Percentiles rank a stretch among this genome's conserved stretches.
phyloP scores from a whole-genome alignment of 2,888 invertebrate genomes.

The Heterodera filipjevi region DNA sequence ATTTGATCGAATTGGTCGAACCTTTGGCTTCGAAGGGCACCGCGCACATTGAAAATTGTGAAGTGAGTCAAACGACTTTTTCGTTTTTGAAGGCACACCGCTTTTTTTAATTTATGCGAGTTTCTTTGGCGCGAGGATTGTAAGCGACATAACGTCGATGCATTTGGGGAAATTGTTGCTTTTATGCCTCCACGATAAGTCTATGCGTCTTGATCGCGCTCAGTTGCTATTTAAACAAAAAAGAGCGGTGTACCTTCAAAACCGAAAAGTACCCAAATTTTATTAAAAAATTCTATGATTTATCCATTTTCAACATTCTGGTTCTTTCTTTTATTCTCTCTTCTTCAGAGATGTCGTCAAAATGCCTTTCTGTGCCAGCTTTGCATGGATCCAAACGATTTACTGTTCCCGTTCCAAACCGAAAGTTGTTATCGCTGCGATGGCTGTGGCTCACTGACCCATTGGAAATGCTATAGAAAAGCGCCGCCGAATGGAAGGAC shows the following conservation, averaged over 20 bases:
- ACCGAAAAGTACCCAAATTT: too few relatives aligned
- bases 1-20: constrained; percentile 47
- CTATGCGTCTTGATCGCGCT: too few relatives aligned
- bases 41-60: constrained; percentile 43
- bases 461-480: constrained; percentile 43
- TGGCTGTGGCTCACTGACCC: constrained; percentile 50
- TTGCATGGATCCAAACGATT: constrained; percentile 47
- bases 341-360: constrained; percentile 44
- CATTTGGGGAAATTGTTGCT: too few relatives aligned
- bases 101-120: too few relatives aligned
- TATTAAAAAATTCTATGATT: too few relatives aligned
- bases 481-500: constrained; percentile 7
- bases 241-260: too few relatives aligned
- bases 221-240: too few relatives aligned
- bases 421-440: constrained; percentile 49
- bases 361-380: constrained; percentile 50
- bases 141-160: too few relatives aligned
- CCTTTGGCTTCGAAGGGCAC: constrained; percentile 47
- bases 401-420: constrained; percentile 55
- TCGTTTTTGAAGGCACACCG: too few relatives aligned
- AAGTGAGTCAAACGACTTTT: constrained; percentile 23
- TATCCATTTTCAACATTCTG: too few relatives aligned
- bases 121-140: too few relatives aligned
- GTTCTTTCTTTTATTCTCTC: background rate
- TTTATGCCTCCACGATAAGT: too few relatives aligned